Percentiles rank a stretch among this genome's conserved stretches.
These are phyloP conservation scores for Acanthaster planci DNA, from an alignment of 35 echinoderm and acorn worm species.

Conservation along the genomic window DNA sequence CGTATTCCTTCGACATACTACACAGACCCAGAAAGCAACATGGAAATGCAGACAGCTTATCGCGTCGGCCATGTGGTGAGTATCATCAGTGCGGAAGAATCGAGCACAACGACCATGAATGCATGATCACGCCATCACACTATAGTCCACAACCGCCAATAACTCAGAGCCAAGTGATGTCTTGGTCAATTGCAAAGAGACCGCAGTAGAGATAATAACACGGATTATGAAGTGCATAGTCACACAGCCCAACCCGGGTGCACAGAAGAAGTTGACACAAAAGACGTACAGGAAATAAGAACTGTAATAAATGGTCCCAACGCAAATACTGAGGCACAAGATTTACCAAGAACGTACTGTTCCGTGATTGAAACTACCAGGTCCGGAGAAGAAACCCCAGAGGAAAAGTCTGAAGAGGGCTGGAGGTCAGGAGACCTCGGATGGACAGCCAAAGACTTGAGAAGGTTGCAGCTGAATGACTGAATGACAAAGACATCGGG, in stretches of 20 bases:
- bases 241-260: neutral
- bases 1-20: slow-evolving; percentile 16
- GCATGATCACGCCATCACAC: neutral
- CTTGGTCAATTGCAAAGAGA: neutral
- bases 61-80: slow-evolving; percentile 26
- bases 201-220: neutral
- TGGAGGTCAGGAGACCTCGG: slow-evolving; percentile 11
- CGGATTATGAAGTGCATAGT: neutral
- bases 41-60: slow-evolving; percentile 40
- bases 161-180: neutral
- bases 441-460: slow-evolving; percentile 1
- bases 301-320: neutral
- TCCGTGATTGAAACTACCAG: neutral
- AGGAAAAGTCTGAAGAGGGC: slow-evolving; percentile 21
- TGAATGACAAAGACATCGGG: neutral
- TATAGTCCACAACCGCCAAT: neutral
- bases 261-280: neutral
- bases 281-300: neutral
- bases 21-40: slow-evolving; percentile 30
- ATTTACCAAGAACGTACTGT: neutral
- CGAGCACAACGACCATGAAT: neutral
- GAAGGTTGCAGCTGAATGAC: neutral
- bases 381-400: slow-evolving; percentile 4
- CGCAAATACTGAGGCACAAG: neutral
- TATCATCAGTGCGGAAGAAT: slow-evolving; percentile 1